Evolutionary conservation across 2,113 vertebrate genomes (phyloP).

Genomic region (Sander vitreus): DNA sequence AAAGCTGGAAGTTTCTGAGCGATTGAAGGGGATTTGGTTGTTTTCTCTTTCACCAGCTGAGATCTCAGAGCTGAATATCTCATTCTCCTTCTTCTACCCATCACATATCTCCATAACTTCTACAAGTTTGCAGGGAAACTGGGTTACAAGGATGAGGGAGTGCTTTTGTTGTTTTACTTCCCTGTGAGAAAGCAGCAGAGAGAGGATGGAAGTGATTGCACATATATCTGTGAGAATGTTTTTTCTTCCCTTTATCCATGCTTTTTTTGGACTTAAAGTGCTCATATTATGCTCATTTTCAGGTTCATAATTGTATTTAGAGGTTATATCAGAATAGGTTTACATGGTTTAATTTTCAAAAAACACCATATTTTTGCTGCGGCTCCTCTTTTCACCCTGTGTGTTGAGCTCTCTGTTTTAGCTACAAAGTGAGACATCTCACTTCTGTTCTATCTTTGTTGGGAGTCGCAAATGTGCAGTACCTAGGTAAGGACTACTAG

Average conservation of each 20-base stretch:
- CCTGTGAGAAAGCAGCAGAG: not conserved
- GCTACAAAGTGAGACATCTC: too few species aligned
- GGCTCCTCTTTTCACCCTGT: too few species aligned
- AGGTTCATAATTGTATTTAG: too few species aligned
- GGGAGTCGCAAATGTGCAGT: too few species aligned
- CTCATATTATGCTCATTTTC: too few species aligned
- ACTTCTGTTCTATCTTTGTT: too few species aligned
- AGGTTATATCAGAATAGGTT: too few species aligned
- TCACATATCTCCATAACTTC: slow-evolving; percentile 35
- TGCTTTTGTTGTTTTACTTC: not conserved
- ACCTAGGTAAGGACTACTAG: too few species aligned
- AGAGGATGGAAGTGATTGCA: not conserved
- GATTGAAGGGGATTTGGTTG: slow-evolving; percentile 27
- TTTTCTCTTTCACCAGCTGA: slow-evolving; percentile 27
- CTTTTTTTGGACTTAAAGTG: too few species aligned
- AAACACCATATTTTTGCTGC: too few species aligned
- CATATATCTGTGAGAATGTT: not conserved
- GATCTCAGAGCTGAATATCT: slow-evolving; percentile 30
- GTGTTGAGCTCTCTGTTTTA: too few species aligned
- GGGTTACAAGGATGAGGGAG: not conserved
- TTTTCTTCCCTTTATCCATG: not conserved
- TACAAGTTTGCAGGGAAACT: slow-evolving; percentile 10
- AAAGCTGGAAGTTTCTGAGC: not conserved
- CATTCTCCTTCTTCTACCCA: slow-evolving; percentile 37
- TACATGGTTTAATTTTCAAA: too few species aligned